Base-by-base conservation (phyloP, 1,140 invertebrate species). In the Drosophila elegans region DNA sequence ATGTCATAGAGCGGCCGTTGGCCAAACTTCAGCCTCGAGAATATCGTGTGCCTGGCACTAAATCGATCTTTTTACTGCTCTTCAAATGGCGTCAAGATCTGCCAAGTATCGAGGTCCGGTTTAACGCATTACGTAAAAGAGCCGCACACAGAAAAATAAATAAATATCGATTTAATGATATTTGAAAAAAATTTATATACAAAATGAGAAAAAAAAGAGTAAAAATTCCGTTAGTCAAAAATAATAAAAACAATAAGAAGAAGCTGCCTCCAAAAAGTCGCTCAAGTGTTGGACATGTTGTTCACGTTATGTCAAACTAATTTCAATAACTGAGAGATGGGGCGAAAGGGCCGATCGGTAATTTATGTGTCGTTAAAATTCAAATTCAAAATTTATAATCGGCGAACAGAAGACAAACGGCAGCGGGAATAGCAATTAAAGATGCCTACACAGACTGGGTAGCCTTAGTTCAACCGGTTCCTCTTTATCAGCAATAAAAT, bases 121-220 rank as follows among this genome's bases (percentile, higher is more conserved):
- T 89, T 88, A 54, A 27, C 41, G 39, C 55, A 77, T 89, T 89
- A 83, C 83, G 83, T 88, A 83, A 79, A 86, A 84, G 74, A 64
- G 54, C 42, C 52, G 46, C 34, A 27, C 41, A 29, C 48, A 41
- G 21, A 51, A 29, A 56, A 16, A 75, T 57, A 74, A 76, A 63
- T 66, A 75, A 85, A 86, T 85, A 69, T 53, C 41, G 72, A 57
- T 68, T 78, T 67, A 85, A 85, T 67, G 55, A 71, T 81, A 78
- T 81, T 81, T 71, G 64, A 82, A 59, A 66, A 66, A 39, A 64
- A 64, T 49, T 52, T 44, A 73, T 48, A 59, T 38, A 52, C 9
- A 38, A 38, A 63, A 44, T 46, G 16, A 32, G 36, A 16, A 10
- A 34, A 56, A 46, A 52, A 48, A 61, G 32, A 25, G 45, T 48